Percentiles rank a stretch among this genome's conserved stretches.
phyloP scores from a whole-genome alignment of 1,140 invertebrate genomes.

The Tetragnatha versicolor region DNA sequence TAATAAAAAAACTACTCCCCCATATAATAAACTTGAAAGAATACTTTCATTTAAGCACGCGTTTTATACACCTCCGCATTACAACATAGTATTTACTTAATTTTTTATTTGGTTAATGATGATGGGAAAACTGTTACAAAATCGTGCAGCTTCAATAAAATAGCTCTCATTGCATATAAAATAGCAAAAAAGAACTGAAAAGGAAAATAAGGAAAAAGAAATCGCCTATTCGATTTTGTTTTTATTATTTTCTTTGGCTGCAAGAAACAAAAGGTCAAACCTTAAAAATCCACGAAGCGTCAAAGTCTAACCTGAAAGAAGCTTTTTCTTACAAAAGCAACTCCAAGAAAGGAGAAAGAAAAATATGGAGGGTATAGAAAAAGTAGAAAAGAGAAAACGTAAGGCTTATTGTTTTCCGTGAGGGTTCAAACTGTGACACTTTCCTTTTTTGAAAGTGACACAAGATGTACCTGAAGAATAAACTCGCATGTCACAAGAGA shows the following conservation, averaged over 20 bases:
- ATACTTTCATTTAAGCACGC: too few species aligned
- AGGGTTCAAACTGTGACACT: constrained; percentile 7
- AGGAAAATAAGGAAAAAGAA: too few species aligned
- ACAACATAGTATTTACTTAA: too few species aligned
- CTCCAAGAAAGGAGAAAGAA: not conserved
- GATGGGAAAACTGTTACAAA: constrained; percentile 27
- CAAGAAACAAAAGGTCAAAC: constrained; percentile 30
- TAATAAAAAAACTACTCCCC: too few species aligned
- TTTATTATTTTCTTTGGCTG: constrained; percentile 17
- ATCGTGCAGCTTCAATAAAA: constrained; percentile 17
- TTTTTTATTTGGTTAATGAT: too few species aligned
- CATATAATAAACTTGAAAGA: too few species aligned
- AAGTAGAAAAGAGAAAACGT: not conserved
- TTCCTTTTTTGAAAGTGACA: constrained; percentile 11
- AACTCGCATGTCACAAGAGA: constrained; percentile 19
- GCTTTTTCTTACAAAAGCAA: constrained; percentile 21
- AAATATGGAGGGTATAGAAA: constrained; percentile 1
- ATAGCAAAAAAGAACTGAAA: not conserved
- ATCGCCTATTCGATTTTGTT: constrained; percentile 3
- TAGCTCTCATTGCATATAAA: constrained; percentile 8
- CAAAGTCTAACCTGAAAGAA: not conserved
- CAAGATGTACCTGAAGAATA: constrained; percentile 25
- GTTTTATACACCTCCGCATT: too few species aligned
- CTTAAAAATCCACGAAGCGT: constrained; percentile 18
- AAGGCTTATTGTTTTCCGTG: constrained; percentile 18